Evolutionary conservation across 2,797 vertebrate species (phyloP).

Genomic region (Fistularia tabacaria): DNA sequence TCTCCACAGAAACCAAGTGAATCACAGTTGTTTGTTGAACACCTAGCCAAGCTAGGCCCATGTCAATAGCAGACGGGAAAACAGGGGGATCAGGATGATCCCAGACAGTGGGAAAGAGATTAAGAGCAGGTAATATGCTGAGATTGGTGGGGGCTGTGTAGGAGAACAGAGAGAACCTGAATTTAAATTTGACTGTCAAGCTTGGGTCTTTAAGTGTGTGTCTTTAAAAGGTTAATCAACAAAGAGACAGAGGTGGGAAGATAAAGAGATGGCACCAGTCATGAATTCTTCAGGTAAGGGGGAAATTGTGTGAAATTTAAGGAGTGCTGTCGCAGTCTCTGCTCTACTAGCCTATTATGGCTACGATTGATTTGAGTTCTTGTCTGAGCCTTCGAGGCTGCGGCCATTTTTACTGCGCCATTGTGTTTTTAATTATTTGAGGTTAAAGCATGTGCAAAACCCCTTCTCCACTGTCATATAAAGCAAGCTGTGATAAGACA

Average conservation of each 20-base stretch:
- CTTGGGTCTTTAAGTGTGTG: conserved; percentile 33
- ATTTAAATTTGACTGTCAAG: conserved; percentile 59
- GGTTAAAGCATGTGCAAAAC: conserved; percentile 32
- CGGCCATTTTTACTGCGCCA: conserved; percentile 46
- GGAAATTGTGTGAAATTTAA: conserved; percentile 61
- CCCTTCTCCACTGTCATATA: conserved; percentile 20
- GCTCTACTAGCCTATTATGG: conserved; percentile 69
- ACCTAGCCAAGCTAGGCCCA: conserved; percentile 62
- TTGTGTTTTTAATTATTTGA: conserved; percentile 51
- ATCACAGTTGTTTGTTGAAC: conserved; percentile 78
- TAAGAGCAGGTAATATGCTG: conserved; percentile 73
- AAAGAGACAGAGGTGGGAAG: conserved; percentile 17
- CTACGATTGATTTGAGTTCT: conserved; percentile 73
- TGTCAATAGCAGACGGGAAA: conserved; percentile 67
- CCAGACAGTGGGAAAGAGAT: conserved; percentile 68
- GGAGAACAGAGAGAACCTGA: conserved; percentile 54
- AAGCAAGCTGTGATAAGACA: conserved; percentile 24
- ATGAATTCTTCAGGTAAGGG: conserved; percentile 28
- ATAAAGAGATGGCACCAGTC: conserved; percentile 42
- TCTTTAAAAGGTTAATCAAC: conserved; percentile 69
- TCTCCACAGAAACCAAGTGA: conserved; percentile 73
- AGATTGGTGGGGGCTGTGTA: conserved; percentile 63
- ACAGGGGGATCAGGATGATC: conserved; percentile 67
- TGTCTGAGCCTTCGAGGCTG: conserved; percentile 55
- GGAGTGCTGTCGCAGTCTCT: conserved; percentile 60